Evolutionary conservation across 2,888 invertebrate genomes (phyloP).

Genomic region (Sphaerophoria taeniata): DNA sequence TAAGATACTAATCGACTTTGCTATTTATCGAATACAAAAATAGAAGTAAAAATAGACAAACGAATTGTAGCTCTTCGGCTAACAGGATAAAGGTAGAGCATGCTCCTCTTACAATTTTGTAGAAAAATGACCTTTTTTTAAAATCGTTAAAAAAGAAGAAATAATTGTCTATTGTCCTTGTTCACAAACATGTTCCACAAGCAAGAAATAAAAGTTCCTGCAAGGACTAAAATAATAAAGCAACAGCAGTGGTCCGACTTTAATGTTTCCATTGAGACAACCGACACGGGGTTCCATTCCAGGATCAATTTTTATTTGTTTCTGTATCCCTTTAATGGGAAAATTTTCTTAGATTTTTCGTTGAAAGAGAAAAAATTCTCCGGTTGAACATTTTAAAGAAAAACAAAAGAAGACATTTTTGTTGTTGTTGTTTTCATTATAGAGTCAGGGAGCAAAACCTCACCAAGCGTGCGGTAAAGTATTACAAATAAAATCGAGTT

Average conservation of each 20-base stretch:
- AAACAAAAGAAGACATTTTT: neutral
- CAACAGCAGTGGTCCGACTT: conserved; percentile 8
- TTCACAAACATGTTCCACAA: neutral
- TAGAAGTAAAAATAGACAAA: no score
- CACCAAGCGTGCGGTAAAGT: conserved; percentile 5
- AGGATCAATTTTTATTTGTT: neutral
- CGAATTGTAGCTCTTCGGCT: no score
- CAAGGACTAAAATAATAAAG: conserved; percentile 1
- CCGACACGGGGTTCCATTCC: neutral
- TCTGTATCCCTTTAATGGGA: neutral
- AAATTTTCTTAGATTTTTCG: neutral
- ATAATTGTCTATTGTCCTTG: neutral
- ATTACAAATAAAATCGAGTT: conserved; percentile 25
- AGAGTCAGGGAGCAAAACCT: conserved; percentile 1
- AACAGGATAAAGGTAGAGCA: no score
- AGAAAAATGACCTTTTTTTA: no score
- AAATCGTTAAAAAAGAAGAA: no score
- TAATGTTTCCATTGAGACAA: neutral
- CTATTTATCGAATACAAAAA: no score
- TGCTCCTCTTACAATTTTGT: no score
- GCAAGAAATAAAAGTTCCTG: neutral
- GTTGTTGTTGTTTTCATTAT: neutral
- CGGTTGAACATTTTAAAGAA: conserved; percentile 17
- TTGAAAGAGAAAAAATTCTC: conserved; percentile 11
- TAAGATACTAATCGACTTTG: no score